Evolutionary conservation across 1,140 invertebrate genomes (phyloP).

Genomic region (Eufriesea mexicana): DNA sequence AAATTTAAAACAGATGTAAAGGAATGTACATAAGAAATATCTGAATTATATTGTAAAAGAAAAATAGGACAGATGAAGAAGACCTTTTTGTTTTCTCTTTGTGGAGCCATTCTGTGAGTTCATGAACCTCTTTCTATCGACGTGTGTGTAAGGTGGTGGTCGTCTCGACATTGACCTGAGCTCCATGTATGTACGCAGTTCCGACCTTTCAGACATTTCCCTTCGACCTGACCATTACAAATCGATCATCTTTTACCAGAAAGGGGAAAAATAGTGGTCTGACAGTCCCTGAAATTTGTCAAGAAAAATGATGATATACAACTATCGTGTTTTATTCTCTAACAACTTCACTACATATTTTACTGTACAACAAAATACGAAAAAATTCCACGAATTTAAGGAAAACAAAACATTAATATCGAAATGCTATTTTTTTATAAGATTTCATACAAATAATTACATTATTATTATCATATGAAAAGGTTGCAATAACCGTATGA

Average conservation of each 20-base stretch:
- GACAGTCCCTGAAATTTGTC: conserved; percentile 23
- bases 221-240: conserved; percentile 40
- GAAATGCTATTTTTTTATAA: background rate
- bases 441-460: background rate
- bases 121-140: background rate
- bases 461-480: too few species aligned
- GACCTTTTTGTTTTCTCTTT: conserved; percentile 11
- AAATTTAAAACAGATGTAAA: background rate
- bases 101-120: background rate
- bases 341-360: background rate
- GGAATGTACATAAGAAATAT: background rate
- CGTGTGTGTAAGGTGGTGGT: conserved; percentile 2
- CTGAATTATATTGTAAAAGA: background rate
- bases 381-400: background rate
- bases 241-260: conserved; percentile 30
- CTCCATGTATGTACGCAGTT: conserved; percentile 28
- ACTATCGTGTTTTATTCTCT: conserved; percentile 1
- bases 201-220: conserved; percentile 22
- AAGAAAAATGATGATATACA: conserved; percentile 10
- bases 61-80: background rate
- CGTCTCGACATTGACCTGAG: conserved; percentile 43
- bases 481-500: too few species aligned
- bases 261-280: background rate
- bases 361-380: background rate
- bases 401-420: background rate